Evolutionary conservation across 35 echinoderm and acorn worm species (phyloP).

Genomic region (Ophiothrix spiculata): DNA sequence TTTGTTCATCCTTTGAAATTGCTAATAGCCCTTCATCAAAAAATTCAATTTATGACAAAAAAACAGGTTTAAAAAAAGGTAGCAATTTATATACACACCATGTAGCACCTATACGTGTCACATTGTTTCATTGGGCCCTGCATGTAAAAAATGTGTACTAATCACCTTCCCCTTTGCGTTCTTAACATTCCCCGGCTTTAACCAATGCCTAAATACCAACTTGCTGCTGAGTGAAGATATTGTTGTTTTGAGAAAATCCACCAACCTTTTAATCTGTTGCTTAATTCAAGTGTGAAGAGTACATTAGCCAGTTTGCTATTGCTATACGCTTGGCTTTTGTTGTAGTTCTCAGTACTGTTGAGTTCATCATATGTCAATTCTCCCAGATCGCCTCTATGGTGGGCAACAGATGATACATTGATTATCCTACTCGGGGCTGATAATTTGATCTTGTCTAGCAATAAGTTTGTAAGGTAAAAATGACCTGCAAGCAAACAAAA

Average conservation of each 20-base stretch:
- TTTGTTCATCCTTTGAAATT: too few species aligned
- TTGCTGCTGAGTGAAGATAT: too few species aligned
- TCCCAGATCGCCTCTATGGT: constrained; percentile 69
- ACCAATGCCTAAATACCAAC: too few species aligned
- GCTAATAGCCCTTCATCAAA: too few species aligned
- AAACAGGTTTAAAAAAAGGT: not conserved
- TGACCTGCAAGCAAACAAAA: constrained; percentile 70
- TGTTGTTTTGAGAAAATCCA: too few species aligned
- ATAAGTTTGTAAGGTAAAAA: constrained; percentile 80
- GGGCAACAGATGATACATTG: constrained; percentile 63
- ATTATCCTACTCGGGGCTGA: constrained; percentile 85
- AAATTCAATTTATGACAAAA: too few species aligned
- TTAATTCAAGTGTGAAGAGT: constrained; percentile 80
- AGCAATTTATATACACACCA: not conserved
- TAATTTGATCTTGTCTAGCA: constrained; percentile 73
- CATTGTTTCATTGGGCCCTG: too few species aligned
- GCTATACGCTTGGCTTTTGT: constrained; percentile 57
- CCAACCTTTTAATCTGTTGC: constrained; percentile 75
- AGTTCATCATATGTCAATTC: constrained; percentile 81
- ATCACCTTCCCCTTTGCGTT: too few species aligned
- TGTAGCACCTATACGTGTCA: too few species aligned
- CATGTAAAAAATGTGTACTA: too few species aligned
- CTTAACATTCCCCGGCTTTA: too few species aligned
- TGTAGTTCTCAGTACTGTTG: constrained; percentile 72
- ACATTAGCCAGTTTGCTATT: constrained; percentile 90